phyloP scores from a whole-genome alignment of 2,888 invertebrate species.

The Idaea aversata region DNA sequence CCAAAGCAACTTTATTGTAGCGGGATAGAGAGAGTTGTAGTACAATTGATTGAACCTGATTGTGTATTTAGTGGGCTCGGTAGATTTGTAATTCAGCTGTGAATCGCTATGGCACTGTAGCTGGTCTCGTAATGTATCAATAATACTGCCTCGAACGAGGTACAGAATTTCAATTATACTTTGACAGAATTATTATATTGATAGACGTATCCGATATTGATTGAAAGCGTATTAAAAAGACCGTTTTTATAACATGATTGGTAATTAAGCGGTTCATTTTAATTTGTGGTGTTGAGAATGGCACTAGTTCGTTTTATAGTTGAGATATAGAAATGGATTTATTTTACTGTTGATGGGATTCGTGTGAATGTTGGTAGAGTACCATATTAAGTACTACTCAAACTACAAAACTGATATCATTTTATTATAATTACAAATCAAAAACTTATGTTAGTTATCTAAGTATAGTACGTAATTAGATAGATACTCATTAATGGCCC shows the following conservation, averaged over 20 bases:
- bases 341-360: neutral
- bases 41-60: conserved; percentile 73
- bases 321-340: conserved; percentile 10
- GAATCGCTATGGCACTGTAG: conserved; percentile 73
- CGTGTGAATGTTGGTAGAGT: neutral
- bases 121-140: conserved; percentile 71
- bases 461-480: too few relatives aligned
- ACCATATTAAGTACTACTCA: neutral
- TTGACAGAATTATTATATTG: conserved; percentile 79
- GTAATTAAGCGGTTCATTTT: conserved; percentile 38
- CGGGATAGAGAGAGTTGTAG: conserved; percentile 41
- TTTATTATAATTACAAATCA: too few relatives aligned
- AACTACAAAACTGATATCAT: too few relatives aligned
- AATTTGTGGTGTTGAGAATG: neutral
- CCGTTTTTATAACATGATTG: conserved; percentile 45
- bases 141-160: conserved; percentile 64
- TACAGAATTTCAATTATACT: conserved; percentile 75
- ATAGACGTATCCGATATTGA: conserved; percentile 69
- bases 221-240: conserved; percentile 36
- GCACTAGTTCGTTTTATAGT: conserved; percentile 15
- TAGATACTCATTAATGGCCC: too few relatives aligned
- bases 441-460: too few relatives aligned
- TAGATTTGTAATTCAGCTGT: conserved; percentile 78
- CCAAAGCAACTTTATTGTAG: conserved; percentile 7
- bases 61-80: conserved; percentile 74